Conservation (phyloP, 2,797 vertebrate species). For the Anguilla megastoma region DNA sequence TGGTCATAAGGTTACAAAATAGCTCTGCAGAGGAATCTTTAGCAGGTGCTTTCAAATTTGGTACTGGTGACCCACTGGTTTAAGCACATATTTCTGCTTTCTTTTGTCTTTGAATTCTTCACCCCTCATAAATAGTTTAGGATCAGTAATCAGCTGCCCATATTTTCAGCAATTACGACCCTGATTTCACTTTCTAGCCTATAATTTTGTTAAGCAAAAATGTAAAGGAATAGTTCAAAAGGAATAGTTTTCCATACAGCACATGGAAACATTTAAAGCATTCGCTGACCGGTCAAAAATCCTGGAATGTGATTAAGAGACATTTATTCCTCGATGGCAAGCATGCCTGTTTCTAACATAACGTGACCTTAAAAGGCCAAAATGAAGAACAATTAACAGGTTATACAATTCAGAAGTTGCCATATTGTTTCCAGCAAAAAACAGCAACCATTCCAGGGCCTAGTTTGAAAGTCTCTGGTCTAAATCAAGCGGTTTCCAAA, state of each 20-base stretch:
- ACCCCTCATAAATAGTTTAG: background rate
- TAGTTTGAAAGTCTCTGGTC: background rate
- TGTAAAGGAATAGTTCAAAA: background rate
- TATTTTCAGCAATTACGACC: background rate
- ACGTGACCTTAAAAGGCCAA: background rate
- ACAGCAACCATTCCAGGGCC: background rate
- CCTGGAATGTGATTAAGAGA: background rate
- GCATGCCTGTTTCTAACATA: background rate
- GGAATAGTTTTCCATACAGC: background rate
- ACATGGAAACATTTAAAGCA: too few relatives aligned
- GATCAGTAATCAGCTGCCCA: too few relatives aligned
- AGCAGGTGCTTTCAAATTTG: background rate
- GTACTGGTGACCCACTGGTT: background rate
- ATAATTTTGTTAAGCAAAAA: background rate
- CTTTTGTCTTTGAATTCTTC: background rate
- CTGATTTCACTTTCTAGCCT: background rate
- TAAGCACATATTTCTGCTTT: background rate
- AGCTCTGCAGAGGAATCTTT: background rate
- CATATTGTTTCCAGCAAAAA: background rate
- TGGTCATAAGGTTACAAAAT: conserved; percentile 35
- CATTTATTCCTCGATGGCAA: background rate
- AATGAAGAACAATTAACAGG: background rate
- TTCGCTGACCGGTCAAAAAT: background rate
- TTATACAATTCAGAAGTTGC: background rate
- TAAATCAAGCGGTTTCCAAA: background rate